Evolutionary conservation across 2,888 invertebrate species (phyloP).

Genomic region (Machimus rusticus): DNA sequence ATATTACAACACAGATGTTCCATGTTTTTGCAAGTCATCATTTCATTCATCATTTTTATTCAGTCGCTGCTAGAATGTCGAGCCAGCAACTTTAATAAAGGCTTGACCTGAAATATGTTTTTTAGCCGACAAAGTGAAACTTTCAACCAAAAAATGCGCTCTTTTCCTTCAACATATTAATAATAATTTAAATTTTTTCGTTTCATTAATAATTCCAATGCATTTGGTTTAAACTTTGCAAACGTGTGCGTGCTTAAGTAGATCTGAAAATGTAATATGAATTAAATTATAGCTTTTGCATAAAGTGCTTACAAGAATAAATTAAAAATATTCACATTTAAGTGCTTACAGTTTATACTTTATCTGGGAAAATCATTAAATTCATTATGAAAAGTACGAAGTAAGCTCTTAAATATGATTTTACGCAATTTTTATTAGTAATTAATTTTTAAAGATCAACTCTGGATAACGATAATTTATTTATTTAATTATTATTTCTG

Average conservation of each 20-base stretch:
- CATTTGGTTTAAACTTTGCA: neutral
- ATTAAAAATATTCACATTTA: too few relatives aligned
- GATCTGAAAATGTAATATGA: neutral
- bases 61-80: neutral
- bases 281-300: neutral
- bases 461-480: too few relatives aligned
- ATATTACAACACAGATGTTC: neutral
- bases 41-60: neutral
- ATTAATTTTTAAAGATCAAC: too few relatives aligned
- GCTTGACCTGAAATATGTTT: neutral
- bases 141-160: neutral
- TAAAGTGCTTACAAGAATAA: neutral
- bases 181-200: neutral
- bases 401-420: too few relatives aligned
- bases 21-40: neutral
- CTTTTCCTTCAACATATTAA: neutral
- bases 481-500: too few relatives aligned
- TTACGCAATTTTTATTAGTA: too few relatives aligned
- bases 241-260: neutral
- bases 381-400: too few relatives aligned
- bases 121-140: neutral
- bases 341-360: too few relatives aligned
- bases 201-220: neutral
- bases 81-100: neutral
- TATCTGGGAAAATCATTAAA: too few relatives aligned